These are phyloP conservation scores for Geodia barretti DNA, from an alignment of 37 sponge, comb jelly and placozoan species.

Conservation along the genomic window DNA sequence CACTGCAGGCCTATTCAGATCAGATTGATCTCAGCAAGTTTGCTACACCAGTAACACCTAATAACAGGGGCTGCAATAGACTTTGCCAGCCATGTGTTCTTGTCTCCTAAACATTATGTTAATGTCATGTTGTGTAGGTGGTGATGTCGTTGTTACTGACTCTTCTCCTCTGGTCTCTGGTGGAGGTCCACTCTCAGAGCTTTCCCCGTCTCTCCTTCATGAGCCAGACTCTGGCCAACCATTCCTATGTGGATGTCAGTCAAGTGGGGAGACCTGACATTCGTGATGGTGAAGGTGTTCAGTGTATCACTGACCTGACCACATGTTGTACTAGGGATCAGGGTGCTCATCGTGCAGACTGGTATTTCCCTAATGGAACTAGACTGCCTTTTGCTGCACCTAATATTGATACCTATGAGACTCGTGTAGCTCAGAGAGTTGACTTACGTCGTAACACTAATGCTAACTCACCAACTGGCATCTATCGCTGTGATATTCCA, in stretches of 20 bases:
- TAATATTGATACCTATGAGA: neutral
- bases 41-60: too few relatives aligned
- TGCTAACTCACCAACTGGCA: neutral
- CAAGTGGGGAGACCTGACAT: neutral
- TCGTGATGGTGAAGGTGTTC: neutral
- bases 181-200: neutral
- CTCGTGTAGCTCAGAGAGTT: neutral
- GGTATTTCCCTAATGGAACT: neutral
- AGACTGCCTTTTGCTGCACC: neutral
- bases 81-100: too few relatives aligned
- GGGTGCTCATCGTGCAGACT: neutral
- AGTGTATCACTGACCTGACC: neutral
- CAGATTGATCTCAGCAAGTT: too few relatives aligned
- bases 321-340: neutral
- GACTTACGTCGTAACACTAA: neutral
- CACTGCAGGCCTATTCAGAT: too few relatives aligned
- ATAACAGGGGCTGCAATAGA: too few relatives aligned
- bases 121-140: too few relatives aligned
- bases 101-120: too few relatives aligned
- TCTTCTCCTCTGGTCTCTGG: slow-evolving; percentile 1
- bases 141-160: neutral
- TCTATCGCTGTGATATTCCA: neutral
- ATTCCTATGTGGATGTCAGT: neutral
- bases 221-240: neutral
- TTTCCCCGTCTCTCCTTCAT: neutral